Percentiles rank a stretch among this genome's conserved stretches.
phyloP scores from a whole-genome alignment of 2,888 invertebrate species.

The Epicampocera succincta region DNA sequence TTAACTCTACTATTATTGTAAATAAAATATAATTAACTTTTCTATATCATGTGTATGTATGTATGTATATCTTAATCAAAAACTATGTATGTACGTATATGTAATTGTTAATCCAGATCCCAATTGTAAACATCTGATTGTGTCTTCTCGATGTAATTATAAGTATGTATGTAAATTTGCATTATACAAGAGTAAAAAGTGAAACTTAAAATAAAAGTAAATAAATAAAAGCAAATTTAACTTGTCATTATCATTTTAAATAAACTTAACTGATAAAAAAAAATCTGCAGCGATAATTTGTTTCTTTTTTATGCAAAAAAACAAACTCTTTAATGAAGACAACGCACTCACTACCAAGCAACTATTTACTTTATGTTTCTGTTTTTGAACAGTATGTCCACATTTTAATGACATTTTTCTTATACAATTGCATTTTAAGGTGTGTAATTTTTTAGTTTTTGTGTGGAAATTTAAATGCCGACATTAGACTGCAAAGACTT shows the following conservation, averaged over 20 bases:
- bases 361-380: too few species aligned
- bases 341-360: too few species aligned
- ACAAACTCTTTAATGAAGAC: too few species aligned
- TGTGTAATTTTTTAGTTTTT: too few species aligned
- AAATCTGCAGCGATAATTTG: background rate
- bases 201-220: slow-evolving; percentile 5
- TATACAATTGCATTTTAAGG: too few species aligned
- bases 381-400: too few species aligned
- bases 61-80: background rate
- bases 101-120: slow-evolving; percentile 26
- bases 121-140: slow-evolving; percentile 44
- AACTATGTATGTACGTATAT: slow-evolving; percentile 12
- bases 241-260: slow-evolving; percentile 34
- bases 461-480: too few species aligned
- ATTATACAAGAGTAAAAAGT: slow-evolving; percentile 41
- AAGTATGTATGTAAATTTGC: slow-evolving; percentile 14
- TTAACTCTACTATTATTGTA: slow-evolving; percentile 45
- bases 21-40: slow-evolving; percentile 49
- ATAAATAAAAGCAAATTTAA: slow-evolving; percentile 2
- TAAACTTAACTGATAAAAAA: slow-evolving; percentile 5
- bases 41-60: too few species aligned
- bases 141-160: slow-evolving; percentile 26
- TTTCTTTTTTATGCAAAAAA: too few species aligned
- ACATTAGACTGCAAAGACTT: too few species aligned
- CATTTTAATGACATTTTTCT: too few species aligned